Conservation (phyloP, 2,888 invertebrate genomes). For the Hanleya hanleyi region DNA sequence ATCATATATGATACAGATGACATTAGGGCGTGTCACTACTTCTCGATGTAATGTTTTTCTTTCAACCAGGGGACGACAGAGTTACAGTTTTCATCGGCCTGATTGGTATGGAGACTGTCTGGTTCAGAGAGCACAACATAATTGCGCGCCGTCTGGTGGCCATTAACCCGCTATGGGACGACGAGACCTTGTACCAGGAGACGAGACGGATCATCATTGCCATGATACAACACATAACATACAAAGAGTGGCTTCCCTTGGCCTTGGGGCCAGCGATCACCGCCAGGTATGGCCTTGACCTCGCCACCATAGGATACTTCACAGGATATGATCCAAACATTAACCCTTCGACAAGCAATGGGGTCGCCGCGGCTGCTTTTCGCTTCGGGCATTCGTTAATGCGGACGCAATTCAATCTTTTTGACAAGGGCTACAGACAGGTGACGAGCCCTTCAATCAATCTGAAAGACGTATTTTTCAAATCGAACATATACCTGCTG, state of each 20-base stretch:
- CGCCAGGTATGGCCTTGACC: no score
- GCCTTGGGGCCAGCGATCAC: constrained; percentile 85
- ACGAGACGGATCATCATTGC: constrained; percentile 87
- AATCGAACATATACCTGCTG: no score
- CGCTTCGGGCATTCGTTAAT: constrained; percentile 97
- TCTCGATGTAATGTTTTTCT: no score
- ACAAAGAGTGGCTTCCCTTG: constrained; percentile 91
- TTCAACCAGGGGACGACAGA: constrained; percentile 96
- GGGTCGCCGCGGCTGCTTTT: constrained; percentile 97
- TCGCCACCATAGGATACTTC: constrained; percentile 88
- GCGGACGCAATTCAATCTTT: no score
- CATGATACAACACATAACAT: constrained; percentile 97
- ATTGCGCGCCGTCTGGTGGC: constrained; percentile 85
- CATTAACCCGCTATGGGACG: constrained; percentile 95
- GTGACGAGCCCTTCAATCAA: no score
- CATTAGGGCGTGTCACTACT: no score
- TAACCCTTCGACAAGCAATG: constrained; percentile 93
- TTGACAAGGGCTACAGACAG: no score
- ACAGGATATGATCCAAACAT: constrained; percentile 86
- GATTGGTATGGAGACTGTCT: constrained; percentile 78
- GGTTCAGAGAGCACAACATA: constrained; percentile 96
- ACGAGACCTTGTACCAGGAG: constrained; percentile 89
- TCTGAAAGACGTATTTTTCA: no score
- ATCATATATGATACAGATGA: no score
- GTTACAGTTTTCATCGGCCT: constrained; percentile 86